phyloP scores from a whole-genome alignment of 2,888 invertebrate genomes.

The Elmis aenea region DNA sequence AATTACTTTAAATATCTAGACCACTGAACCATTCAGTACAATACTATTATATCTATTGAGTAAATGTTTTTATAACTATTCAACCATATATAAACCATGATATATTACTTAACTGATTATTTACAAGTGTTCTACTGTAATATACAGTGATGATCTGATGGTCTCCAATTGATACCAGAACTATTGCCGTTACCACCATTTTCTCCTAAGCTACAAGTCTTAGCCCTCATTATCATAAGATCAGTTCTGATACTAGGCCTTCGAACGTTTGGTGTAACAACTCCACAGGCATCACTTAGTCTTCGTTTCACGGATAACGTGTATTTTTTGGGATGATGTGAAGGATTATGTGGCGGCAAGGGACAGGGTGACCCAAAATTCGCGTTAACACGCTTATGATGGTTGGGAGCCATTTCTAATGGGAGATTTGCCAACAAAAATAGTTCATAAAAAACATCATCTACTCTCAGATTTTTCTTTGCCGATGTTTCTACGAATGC shows the following conservation, averaged over 20 bases:
- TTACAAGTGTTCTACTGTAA: slow-evolving; percentile 34
- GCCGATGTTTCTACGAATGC: slow-evolving; percentile 81
- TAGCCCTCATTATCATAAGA: slow-evolving; percentile 81
- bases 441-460: slow-evolving; percentile 78
- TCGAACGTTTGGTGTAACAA: slow-evolving; percentile 82
- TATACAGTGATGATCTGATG: slow-evolving; percentile 34
- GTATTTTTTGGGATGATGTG: slow-evolving; percentile 63
- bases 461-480: slow-evolving; percentile 73
- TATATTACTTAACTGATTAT: no score
- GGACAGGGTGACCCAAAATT: slow-evolving; percentile 74
- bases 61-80: no score
- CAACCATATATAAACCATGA: no score
- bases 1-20: no score
- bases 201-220: slow-evolving; percentile 69
- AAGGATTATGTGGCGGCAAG: slow-evolving; percentile 62
- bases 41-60: no score
- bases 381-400: slow-evolving; percentile 74
- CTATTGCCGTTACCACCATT: slow-evolving; percentile 53
- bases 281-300: slow-evolving; percentile 82
- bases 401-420: slow-evolving; percentile 83
- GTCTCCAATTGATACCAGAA: slow-evolving; percentile 30
- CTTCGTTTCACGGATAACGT: slow-evolving; percentile 77
- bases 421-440: slow-evolving; percentile 80
- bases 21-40: no score
- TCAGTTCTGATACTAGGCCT: slow-evolving; percentile 85